Evolutionary conservation across 2,113 vertebrate genomes (phyloP), one percentile per base, ranked within the genome.

Genomic region (Sarotherodon lohbergeri): DNA sequence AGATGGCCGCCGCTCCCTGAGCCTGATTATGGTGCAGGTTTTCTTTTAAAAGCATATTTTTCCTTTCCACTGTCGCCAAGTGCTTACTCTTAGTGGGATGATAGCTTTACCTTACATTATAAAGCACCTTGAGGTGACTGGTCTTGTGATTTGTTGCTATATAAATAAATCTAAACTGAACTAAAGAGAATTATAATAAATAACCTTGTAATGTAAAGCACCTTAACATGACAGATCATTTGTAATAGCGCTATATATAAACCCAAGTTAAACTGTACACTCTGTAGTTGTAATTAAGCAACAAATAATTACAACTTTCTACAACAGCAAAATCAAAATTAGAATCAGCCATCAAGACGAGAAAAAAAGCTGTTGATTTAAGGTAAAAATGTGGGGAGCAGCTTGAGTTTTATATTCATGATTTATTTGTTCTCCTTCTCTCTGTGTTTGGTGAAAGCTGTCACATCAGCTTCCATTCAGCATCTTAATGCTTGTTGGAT

Each of bases 361-460:
- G 10, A 43, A 24, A 68, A 66, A 29, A 59, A 41, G 22, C 46
- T 78, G 73, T 52, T 78, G 73, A 78, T 78, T 34, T 52, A 78
- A 78, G 73, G 73, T 78, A 52, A 50, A 52, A 78, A 34, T 78
- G 27, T 78, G 10, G 46, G 17, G 27, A 78, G 73, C 27, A 78
- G 46, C 73, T 78, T 52, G 71, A 76, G 73, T 52, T 78, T 78
- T 78, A 50, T 19, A 78, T 32, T 46, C 17, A 29, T 6, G 36
- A 43, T 76, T 81, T 79, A 46, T 81, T 88, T 82, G 34, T 71
- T 88, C 56, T 50, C 17, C 39, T 82, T 66, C 59, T 50, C 19
- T 36, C 55, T 61, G 17, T 87, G 61, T 87, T 68, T 66, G 36
- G 32, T 52, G 43, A 83, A 92, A 91, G 86, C 84, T 91, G 92